These are phyloP conservation scores for Gallinago jamesoni DNA, from an alignment of 2,113 vertebrate genomes.

Conservation along the genomic window DNA sequence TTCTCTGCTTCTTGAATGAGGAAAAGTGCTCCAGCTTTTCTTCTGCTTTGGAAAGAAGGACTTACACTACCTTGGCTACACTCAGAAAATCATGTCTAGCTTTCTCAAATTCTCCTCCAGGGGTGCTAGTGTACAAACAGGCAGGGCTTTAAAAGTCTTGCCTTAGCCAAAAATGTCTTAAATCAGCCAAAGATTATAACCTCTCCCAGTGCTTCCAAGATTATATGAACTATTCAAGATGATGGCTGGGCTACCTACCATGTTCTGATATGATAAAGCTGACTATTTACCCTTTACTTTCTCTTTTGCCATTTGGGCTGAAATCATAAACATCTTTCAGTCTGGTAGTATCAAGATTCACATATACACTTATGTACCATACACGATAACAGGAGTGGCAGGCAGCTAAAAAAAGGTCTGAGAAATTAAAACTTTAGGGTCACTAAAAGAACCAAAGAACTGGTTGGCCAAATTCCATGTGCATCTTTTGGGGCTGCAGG, in stretches of 20 bases:
- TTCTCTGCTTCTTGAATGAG: not conserved
- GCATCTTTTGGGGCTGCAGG: not conserved
- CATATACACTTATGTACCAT: not conserved
- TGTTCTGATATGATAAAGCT: not conserved
- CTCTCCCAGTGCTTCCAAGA: not conserved
- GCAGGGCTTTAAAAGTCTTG: not conserved
- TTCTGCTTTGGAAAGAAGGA: not conserved
- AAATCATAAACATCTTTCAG: not conserved
- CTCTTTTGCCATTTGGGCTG: not conserved
- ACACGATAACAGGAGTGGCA: not conserved
- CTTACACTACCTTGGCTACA: not conserved
- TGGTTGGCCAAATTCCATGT: not conserved
- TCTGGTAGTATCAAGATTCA: not conserved
- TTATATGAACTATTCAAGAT: not conserved
- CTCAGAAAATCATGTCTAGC: not conserved
- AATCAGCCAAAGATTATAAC: not conserved
- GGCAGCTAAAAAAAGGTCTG: not conserved
- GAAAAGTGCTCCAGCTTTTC: not conserved
- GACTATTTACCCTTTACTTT: not conserved
- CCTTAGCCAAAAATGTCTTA: not conserved
- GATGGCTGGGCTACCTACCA: not conserved
- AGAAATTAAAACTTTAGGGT: not conserved
- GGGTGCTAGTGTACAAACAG: not conserved
- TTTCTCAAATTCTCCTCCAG: not conserved
- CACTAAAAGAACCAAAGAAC: not conserved